These are phyloP conservation scores for Phoenicopterus ruber DNA, from an alignment of 2,113 vertebrate genomes.

Conservation along the genomic window DNA sequence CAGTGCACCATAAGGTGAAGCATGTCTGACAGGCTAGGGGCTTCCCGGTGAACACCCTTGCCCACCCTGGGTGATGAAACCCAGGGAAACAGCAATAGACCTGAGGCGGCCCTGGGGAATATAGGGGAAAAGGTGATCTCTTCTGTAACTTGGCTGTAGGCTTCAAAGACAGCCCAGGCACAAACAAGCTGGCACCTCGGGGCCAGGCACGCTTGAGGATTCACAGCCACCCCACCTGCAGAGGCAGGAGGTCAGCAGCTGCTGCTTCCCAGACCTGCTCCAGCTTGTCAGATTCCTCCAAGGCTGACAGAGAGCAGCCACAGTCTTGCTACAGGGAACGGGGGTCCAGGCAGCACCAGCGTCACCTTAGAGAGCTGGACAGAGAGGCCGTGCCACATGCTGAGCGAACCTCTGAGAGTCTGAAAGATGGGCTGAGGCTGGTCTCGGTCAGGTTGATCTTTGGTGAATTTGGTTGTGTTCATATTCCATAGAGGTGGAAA, in stretches of 20 bases:
- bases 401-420: background rate
- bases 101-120: background rate
- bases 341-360: background rate
- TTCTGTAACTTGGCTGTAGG: background rate
- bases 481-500: background rate
- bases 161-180: background rate
- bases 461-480: background rate
- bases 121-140: background rate
- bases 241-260: background rate
- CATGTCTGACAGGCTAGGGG: no score
- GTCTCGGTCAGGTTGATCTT: background rate
- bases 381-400: background rate
- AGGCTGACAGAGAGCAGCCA: background rate
- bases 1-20: background rate
- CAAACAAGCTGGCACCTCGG: background rate
- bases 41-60: background rate
- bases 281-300: background rate
- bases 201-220: background rate
- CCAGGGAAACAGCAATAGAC: background rate
- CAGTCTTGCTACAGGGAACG: fast-evolving
- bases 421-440: background rate
- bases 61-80: background rate
- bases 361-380: background rate
- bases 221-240: background rate
- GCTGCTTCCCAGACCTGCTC: background rate